Percentiles rank a stretch among this genome's conserved stretches.
These are phyloP conservation scores for Napeogenes inachia DNA, from an alignment of 2,888 invertebrate species.

Conservation along the genomic window DNA sequence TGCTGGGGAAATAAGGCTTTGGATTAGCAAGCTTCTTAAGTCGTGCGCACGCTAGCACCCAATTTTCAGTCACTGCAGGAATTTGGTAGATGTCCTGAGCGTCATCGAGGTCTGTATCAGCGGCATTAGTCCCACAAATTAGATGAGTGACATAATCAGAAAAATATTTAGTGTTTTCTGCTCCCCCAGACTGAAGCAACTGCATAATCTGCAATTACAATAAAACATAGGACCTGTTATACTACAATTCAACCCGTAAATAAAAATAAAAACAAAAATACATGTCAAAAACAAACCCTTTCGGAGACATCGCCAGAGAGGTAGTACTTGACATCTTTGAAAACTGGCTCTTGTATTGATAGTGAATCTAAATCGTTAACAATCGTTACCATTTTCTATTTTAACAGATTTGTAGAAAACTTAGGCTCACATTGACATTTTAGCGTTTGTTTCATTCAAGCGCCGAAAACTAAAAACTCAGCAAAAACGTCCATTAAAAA, in stretches of 20 bases:
- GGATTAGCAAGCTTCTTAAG: constrained; percentile 80
- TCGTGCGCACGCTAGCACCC: constrained; percentile 85
- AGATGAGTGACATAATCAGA: constrained; percentile 95
- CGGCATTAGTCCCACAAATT: constrained; percentile 90
- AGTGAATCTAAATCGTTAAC: constrained; percentile 74
- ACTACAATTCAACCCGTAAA: constrained; percentile 42
- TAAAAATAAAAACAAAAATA: constrained; percentile 50
- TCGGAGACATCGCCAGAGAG: constrained; percentile 87
- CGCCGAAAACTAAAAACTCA: constrained; percentile 51
- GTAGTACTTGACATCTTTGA: constrained; percentile 90
- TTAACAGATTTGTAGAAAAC: constrained; percentile 35
- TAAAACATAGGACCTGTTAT: constrained; percentile 42
- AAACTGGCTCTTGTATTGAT: constrained; percentile 80
- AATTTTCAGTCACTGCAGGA: constrained; percentile 91
- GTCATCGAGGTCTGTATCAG: constrained; percentile 91
- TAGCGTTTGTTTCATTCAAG: constrained; percentile 48
- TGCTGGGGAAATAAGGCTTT: constrained; percentile 84
- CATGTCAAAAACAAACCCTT: constrained; percentile 77
- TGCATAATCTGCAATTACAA: constrained; percentile 81
- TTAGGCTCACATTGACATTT: constrained; percentile 54
- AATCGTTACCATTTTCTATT: constrained; percentile 74
- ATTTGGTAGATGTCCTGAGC: constrained; percentile 96
- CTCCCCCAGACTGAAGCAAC: constrained; percentile 90
- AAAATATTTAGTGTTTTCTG: constrained; percentile 90
- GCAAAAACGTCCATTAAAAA: constrained; percentile 62